Conservation (phyloP, 2,113 vertebrate species). For the Tinamus guttatus region DNA sequence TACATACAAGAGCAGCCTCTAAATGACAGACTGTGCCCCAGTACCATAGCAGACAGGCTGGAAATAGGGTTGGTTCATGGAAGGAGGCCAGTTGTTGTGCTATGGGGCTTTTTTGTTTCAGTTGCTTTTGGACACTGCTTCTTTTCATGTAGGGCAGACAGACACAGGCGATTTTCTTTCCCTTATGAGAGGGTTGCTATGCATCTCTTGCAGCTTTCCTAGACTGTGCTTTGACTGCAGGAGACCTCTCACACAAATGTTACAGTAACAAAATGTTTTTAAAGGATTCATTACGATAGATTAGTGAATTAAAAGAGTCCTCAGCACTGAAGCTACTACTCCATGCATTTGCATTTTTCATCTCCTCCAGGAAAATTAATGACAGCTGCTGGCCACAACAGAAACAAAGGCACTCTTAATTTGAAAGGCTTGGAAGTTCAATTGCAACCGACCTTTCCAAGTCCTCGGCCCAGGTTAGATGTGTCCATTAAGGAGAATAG, state of each 20-base stretch:
- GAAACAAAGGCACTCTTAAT: background rate
- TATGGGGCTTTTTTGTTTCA: background rate
- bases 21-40: slow-evolving; percentile 33
- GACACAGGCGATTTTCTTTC: background rate
- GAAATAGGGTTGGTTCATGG: background rate
- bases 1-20: slow-evolving; percentile 5
- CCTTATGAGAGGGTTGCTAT: background rate
- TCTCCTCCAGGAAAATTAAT: background rate
- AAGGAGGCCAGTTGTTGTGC: slow-evolving; percentile 59
- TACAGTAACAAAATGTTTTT: background rate
- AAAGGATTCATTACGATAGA: background rate
- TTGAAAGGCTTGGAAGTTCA: background rate
- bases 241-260: background rate
- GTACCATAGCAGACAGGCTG: background rate
- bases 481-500: fast-evolving
- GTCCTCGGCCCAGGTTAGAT: background rate
- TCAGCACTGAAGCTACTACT: background rate
- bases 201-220: background rate
- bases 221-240: background rate
- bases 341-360: fast-evolving
- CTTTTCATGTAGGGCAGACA: slow-evolving; percentile 53
- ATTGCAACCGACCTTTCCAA: background rate
- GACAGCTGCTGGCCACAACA: background rate
- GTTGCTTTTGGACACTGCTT: slow-evolving; percentile 57
- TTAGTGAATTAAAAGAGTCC: background rate